Percentiles rank a stretch among this genome's conserved stretches.
These are phyloP conservation scores for Meghimatium bilineatum DNA, from an alignment of 2,888 invertebrate genomes.

Conservation along the genomic window DNA sequence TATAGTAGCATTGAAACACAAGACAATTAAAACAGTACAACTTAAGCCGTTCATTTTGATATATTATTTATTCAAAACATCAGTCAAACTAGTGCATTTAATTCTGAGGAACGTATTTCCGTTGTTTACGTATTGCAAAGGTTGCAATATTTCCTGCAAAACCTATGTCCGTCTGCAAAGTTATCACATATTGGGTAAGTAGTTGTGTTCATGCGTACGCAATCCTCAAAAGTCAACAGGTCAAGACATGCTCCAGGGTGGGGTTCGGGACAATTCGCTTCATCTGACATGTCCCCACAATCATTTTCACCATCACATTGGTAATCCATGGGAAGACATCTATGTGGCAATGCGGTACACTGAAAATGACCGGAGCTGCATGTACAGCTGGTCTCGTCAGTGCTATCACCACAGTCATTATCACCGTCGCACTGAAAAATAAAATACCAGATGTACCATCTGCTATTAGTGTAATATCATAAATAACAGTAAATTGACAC, in stretches of 20 bases:
- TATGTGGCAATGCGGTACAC: neutral
- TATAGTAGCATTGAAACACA: too few relatives aligned
- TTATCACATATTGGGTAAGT: conserved; percentile 35
- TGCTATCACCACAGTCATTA: conserved; percentile 45
- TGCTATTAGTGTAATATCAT: too few relatives aligned
- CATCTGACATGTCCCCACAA: conserved; percentile 40
- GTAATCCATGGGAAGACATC: neutral
- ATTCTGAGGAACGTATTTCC: too few relatives aligned
- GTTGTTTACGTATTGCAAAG: conserved; percentile 30
- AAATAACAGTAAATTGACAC: too few relatives aligned
- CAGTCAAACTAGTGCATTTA: too few relatives aligned
- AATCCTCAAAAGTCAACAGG: conserved; percentile 25
- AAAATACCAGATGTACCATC: too few relatives aligned
- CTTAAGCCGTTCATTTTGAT: too few relatives aligned
- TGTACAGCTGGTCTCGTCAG: conserved; percentile 34
- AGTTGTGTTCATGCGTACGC: conserved; percentile 32
- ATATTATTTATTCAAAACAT: too few relatives aligned
- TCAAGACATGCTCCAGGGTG: conserved; percentile 38
- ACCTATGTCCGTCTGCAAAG: conserved; percentile 33
- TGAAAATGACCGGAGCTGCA: conserved; percentile 30
- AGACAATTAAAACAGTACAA: too few relatives aligned
- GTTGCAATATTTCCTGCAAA: conserved; percentile 40
- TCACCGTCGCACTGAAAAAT: conserved; percentile 36
- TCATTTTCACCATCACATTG: conserved; percentile 32
- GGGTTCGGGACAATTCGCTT: conserved; percentile 25